These are phyloP conservation scores for Intellagama lesueurii DNA, from an alignment of 2,797 vertebrate genomes.

Conservation along the genomic window DNA sequence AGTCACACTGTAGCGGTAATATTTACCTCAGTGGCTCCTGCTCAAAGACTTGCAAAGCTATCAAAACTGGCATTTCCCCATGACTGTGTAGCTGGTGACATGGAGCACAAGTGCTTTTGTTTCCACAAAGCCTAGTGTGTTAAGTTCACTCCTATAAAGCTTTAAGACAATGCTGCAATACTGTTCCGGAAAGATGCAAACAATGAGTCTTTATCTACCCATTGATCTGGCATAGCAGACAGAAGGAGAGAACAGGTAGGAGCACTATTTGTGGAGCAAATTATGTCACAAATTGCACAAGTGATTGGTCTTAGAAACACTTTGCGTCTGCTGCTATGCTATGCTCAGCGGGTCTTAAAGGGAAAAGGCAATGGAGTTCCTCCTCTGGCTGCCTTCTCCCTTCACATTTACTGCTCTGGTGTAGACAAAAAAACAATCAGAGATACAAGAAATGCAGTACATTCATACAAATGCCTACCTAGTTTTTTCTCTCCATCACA, in stretches of 20 bases:
- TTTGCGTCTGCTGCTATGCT: not conserved
- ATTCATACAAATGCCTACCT: constrained; percentile 35
- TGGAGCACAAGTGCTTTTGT: constrained; percentile 62
- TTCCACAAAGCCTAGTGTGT: constrained; percentile 66
- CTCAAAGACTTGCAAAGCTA: constrained; percentile 43
- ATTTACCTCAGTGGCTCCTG: constrained; percentile 40
- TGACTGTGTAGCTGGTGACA: constrained; percentile 47
- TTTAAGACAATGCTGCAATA: constrained; percentile 69
- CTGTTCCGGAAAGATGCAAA: constrained; percentile 65
- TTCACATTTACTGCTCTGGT: not conserved
- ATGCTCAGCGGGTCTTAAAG: constrained; percentile 23
- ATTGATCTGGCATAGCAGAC: constrained; percentile 50
- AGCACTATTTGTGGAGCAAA: constrained; percentile 57
- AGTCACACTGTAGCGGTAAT: not conserved
- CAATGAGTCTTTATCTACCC: constrained; percentile 59
- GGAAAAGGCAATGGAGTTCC: not conserved
- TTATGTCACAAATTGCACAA: constrained; percentile 58
- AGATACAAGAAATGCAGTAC: constrained; percentile 28
- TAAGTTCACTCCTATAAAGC: constrained; percentile 59
- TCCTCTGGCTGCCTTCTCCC: constrained; percentile 6
- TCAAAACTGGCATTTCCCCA: constrained; percentile 62
- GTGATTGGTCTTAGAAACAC: constrained; percentile 38
- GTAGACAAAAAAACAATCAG: constrained; percentile 30
- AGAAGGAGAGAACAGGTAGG: constrained; percentile 39
- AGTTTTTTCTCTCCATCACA: constrained; percentile 26